Conservation (phyloP, 2,797 vertebrate species). For the Periophthalmus magnuspinnatus region DNA sequence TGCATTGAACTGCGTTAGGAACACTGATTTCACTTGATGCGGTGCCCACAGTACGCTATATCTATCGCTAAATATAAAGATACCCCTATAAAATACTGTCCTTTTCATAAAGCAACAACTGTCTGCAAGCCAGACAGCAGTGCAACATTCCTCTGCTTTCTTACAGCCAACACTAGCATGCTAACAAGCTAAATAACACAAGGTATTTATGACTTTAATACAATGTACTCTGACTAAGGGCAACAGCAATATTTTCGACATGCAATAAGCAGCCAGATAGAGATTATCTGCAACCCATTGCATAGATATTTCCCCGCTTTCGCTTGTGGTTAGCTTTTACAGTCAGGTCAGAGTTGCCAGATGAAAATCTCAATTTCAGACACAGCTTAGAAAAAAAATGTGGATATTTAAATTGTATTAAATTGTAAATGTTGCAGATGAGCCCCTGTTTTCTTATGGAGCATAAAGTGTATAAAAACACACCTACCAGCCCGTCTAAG, state of each 20-base stretch:
- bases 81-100: neutral
- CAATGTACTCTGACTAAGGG: neutral
- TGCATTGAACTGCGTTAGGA: neutral
- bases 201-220: neutral
- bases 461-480: neutral
- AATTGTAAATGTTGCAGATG: neutral
- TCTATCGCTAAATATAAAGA: neutral
- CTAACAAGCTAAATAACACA: conserved; percentile 35
- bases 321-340: conserved; percentile 16
- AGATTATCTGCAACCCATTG: neutral
- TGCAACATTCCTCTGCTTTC: conserved; percentile 45
- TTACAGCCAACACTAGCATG: conserved; percentile 28
- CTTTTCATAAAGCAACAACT: neutral
- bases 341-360: neutral
- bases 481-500: neutral
- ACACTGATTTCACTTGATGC: neutral
- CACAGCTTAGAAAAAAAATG: too few species aligned
- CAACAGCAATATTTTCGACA: neutral
- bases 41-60: neutral
- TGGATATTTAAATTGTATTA: neutral
- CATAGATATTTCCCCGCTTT: neutral
- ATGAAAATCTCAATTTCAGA: neutral
- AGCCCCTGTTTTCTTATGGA: neutral
- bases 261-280: neutral
- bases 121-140: conserved; percentile 35